These are phyloP conservation scores for Leucophenga montana DNA, from an alignment of 2,888 invertebrate genomes.

Conservation along the genomic window DNA sequence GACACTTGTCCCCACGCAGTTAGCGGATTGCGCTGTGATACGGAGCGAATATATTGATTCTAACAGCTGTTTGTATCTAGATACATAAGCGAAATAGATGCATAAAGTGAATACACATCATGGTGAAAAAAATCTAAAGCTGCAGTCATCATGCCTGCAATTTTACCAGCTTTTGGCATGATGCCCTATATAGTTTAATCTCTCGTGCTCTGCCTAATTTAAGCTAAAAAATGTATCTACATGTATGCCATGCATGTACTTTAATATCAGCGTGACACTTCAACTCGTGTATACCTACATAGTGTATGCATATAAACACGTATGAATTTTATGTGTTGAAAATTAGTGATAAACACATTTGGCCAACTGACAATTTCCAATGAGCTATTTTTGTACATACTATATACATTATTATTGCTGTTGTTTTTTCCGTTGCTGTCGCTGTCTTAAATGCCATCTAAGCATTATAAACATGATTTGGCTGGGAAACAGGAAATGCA, in stretches of 20 bases:
- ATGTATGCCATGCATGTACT: conserved; percentile 34
- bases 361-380: conserved; percentile 20
- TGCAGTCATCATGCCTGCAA: conserved; percentile 32
- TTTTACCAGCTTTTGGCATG: conserved; percentile 54
- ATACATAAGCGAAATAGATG: not conserved
- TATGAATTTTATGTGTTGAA: conserved; percentile 60
- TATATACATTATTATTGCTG: conserved; percentile 32
- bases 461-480: conserved; percentile 52
- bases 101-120: not conserved
- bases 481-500: conserved; percentile 16
- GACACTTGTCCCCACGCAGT: conserved; percentile 11
- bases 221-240: no score
- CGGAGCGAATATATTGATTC: not conserved
- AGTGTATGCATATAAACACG: conserved; percentile 11
- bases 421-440: conserved; percentile 29
- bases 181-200: conserved; percentile 53
- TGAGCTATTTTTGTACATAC: no score
- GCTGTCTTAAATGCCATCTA: conserved; percentile 37
- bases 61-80: not conserved
- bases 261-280: conserved; percentile 40
- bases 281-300: no score
- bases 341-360: conserved; percentile 60
- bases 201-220: not conserved
- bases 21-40: not conserved
- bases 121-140: not conserved